Evolutionary conservation across 2,888 invertebrate species (phyloP).

Genomic region (Apomyelois bistriatella): DNA sequence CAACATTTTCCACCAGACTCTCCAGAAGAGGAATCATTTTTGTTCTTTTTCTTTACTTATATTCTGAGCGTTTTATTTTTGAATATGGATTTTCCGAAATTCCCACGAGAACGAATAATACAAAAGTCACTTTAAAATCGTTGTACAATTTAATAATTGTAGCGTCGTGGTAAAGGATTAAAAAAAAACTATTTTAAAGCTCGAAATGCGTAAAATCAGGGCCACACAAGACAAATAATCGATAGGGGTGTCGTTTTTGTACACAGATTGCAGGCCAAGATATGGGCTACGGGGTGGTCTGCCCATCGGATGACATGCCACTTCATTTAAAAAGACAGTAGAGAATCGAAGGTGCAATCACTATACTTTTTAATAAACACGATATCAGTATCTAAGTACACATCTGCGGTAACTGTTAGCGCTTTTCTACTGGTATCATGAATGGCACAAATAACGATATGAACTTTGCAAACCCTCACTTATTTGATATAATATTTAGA

Average conservation of each 20-base stretch:
- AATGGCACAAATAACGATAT: too few species aligned
- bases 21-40: too few species aligned
- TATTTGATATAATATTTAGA: too few species aligned
- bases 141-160: not conserved
- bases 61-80: too few species aligned
- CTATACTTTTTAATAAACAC: not conserved
- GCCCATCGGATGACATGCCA: slow-evolving; percentile 31
- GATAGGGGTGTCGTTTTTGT: slow-evolving; percentile 64
- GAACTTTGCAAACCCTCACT: not conserved
- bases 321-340: slow-evolving; percentile 11
- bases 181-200: slow-evolving; percentile 12
- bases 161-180: not conserved
- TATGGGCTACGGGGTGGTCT: slow-evolving; percentile 63
- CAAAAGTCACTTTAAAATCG: too few species aligned
- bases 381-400: too few species aligned
- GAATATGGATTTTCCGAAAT: too few species aligned
- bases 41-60: too few species aligned
- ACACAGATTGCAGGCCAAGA: slow-evolving; percentile 55
- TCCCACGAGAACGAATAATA: too few species aligned
- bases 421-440: too few species aligned
- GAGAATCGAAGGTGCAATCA: not conserved
- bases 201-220: slow-evolving; percentile 59
- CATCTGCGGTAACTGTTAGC: too few species aligned
- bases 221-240: slow-evolving; percentile 70
- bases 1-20: too few species aligned